phyloP scores from a whole-genome alignment of 2,888 invertebrate species.

The Phoronis australis region DNA sequence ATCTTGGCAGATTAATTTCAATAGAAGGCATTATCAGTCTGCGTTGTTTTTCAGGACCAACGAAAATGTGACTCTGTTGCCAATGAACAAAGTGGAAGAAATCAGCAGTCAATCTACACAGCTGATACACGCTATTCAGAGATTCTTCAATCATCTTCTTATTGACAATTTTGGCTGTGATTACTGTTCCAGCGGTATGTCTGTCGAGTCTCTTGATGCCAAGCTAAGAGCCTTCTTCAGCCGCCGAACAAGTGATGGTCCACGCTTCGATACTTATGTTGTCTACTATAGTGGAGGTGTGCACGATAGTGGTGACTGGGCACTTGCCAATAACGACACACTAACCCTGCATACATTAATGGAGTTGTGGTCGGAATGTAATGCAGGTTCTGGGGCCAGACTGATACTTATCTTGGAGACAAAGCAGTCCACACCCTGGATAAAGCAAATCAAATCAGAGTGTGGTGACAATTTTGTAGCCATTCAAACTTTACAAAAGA shows the following conservation, averaged over 20 bases:
- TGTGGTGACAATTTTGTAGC: slow-evolving; percentile 31
- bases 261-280: slow-evolving; percentile 49
- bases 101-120: slow-evolving; percentile 32
- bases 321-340: slow-evolving; percentile 43
- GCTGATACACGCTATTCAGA: slow-evolving; percentile 37
- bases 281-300: slow-evolving; percentile 50
- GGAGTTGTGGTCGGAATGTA: slow-evolving; percentile 42
- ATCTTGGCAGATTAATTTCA: too few species aligned
- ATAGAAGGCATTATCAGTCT: too few species aligned
- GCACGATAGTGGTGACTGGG: slow-evolving; percentile 49
- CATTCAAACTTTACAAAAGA: slow-evolving; percentile 40
- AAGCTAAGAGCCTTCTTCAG: slow-evolving; percentile 45
- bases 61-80: too few species aligned
- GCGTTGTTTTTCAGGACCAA: too few species aligned
- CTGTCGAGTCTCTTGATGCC: slow-evolving; percentile 30
- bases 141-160: slow-evolving; percentile 47
- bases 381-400: slow-evolving; percentile 30
- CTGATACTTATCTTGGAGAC: slow-evolving; percentile 47
- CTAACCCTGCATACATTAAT: slow-evolving; percentile 36
- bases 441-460: slow-evolving; percentile 23
- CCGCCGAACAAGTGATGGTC: slow-evolving; percentile 43
- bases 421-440: slow-evolving; percentile 40
- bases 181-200: slow-evolving; percentile 44
- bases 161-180: slow-evolving; percentile 50
- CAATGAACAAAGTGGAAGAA: slow-evolving; percentile 33